Base-by-base conservation (phyloP, 2,113 vertebrate genomes). In the Ammodytes dubius region DNA sequence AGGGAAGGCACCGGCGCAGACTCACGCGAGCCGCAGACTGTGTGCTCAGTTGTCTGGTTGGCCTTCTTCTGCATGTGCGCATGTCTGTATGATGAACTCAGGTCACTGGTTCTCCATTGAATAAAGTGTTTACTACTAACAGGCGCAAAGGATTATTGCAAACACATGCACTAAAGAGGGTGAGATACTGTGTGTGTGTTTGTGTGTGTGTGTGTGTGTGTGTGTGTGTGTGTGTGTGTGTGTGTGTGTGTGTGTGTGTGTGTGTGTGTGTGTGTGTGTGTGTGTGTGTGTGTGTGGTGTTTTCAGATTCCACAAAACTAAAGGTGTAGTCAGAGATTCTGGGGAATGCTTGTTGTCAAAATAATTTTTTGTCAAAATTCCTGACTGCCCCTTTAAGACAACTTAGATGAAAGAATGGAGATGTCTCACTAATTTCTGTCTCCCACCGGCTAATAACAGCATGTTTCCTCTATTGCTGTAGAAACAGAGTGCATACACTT, bases 51-150 rank as follows among this genome's bases (percentile, higher is more conserved):
- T 3, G 7, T 61, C 2, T 69, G 60, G n/a, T 43, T 54, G 60
- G 42, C 14, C 8, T 14, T 15, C 49, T 40, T 27, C 27, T 27
- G 27, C 27, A 74, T 61, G 49, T 66, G 42, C 39, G 69, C 35
- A 2, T 54, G 27, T 59, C 65, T 64, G 43, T 75, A 43, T 47
- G 64, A 78, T 81, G 65, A 73, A 79, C 66, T 87, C 50, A 42
- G 15, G 37, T 87, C 83, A 81, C 76, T 85, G 88, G 83, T 82
- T 88, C 70, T 49, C 47, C 54, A 85, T 71, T 83, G 49, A 63
- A 50, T 0, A 64, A 40, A 14, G 63, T 17, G 63, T 84, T 81
- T 80, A 81, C 74, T 70, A 19, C 63, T 70, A 17, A 43, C 69
- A 82, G 68, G 66, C 79, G 50, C 69, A 37, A 27, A 1, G 74